A percentile compares a stretch with the other conserved stretches of the same genome.
Evolutionary conservation across 2,113 vertebrate genomes (phyloP).

Genomic region (Sterna hirundo): DNA sequence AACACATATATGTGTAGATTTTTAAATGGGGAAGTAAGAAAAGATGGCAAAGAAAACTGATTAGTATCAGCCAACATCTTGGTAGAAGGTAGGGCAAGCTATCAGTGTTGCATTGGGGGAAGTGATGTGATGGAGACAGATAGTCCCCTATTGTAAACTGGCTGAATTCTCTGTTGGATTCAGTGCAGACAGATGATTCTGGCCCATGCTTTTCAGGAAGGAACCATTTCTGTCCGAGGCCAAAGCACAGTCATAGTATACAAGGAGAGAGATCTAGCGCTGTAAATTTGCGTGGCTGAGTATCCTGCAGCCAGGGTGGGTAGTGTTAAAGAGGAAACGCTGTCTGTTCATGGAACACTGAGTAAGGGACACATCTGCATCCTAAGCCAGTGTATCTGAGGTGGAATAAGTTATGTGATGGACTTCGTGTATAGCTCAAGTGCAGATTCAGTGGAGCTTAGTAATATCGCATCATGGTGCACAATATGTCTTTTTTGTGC

Average conservation of each 20-base stretch:
- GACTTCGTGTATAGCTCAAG: background rate
- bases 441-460: background rate
- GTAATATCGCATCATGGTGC: fast-evolving
- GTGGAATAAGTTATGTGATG: background rate
- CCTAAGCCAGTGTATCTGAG: background rate
- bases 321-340: background rate
- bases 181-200: background rate
- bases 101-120: background rate
- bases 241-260: background rate
- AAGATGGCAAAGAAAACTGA: background rate
- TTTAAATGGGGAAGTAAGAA: background rate
- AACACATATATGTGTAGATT: fast-evolving
- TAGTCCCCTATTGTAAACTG: background rate
- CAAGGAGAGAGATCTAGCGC: background rate
- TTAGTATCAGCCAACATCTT: background rate
- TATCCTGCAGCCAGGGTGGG: background rate
- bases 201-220: background rate
- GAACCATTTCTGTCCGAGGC: background rate
- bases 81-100: background rate
- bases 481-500: background rate
- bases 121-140: background rate
- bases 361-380: background rate
- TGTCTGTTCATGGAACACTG: background rate
- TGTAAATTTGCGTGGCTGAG: background rate
- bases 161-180: background rate